A percentile compares a stretch with the other conserved stretches of the same genome.
Conservation (phyloP, 2,888 invertebrate genomes). For the Heteromyza rotundicornis region DNA sequence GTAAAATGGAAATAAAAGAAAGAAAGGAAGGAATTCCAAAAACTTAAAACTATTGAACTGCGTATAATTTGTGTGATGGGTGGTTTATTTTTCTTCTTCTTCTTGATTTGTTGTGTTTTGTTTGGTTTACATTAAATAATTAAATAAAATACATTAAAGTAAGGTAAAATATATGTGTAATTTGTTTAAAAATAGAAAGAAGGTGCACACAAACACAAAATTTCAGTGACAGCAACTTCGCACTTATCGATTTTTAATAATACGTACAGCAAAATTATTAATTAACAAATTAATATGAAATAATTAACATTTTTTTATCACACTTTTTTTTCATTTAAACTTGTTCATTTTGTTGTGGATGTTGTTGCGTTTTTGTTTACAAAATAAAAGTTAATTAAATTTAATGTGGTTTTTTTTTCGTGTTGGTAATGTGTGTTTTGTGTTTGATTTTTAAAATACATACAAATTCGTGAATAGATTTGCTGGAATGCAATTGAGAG, state of each 20-base stretch:
- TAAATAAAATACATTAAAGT: too few species aligned
- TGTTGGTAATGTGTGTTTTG: too few species aligned
- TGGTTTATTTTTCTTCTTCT: too few species aligned
- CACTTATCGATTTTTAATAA: constrained; percentile 4
- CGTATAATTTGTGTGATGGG: too few species aligned
- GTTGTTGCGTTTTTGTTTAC: too few species aligned
- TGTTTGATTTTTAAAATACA: not conserved
- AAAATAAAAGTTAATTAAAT: not conserved
- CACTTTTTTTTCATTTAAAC: constrained; percentile 27
- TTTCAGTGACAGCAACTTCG: not conserved
- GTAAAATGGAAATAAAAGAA: not conserved
- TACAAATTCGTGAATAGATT: not conserved
- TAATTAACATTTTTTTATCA: constrained; percentile 34
- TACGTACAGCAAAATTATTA: constrained; percentile 24
- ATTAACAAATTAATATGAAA: constrained; percentile 28
- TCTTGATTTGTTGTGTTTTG: too few species aligned
- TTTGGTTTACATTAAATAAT: too few species aligned
- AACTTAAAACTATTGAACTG: too few species aligned
- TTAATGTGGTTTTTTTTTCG: too few species aligned
- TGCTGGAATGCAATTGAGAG: not conserved
- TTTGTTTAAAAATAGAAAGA: not conserved
- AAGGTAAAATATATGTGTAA: too few species aligned
- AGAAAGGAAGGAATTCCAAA: too few species aligned
- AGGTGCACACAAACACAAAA: not conserved
- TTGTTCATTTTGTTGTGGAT: not conserved